Conservation (phyloP, 2,888 invertebrate species). For the Metopia argyrocephala region DNA sequence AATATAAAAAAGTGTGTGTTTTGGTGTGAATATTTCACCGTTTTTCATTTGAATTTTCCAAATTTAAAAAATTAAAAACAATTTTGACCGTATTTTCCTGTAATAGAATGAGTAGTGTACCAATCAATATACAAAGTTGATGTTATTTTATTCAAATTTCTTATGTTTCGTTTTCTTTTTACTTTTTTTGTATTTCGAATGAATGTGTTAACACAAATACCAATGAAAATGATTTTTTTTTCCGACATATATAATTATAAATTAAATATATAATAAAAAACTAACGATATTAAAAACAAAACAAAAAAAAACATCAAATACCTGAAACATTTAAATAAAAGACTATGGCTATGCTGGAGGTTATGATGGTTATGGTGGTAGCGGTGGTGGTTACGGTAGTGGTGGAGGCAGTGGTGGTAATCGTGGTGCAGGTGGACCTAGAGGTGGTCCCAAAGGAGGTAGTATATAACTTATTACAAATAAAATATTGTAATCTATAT, state of each 20-base stretch:
- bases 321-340: constrained; percentile 69
- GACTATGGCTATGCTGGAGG: constrained; percentile 82
- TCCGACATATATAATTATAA: constrained; percentile 1
- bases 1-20: too few relatives aligned
- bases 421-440: constrained; percentile 87
- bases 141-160: constrained; percentile 48
- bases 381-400: constrained; percentile 92
- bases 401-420: constrained; percentile 86
- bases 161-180: constrained; percentile 63
- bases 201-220: constrained; percentile 53
- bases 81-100: constrained; percentile 62
- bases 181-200: constrained; percentile 53
- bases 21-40: neutral
- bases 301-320: constrained; percentile 20
- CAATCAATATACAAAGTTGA: constrained; percentile 37
- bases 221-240: constrained; percentile 42
- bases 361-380: constrained; percentile 87
- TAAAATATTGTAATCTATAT: constrained; percentile 35
- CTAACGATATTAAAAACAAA: constrained; percentile 30
- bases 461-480: constrained; percentile 59
- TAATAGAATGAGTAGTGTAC: constrained; percentile 33
- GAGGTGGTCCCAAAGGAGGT: constrained; percentile 89
- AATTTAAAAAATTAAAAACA: neutral
- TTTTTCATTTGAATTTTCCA: neutral
- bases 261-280: constrained; percentile 23